Conservation (phyloP, 2,113 vertebrate species). For the Gymnobelideus leadbeateri region DNA sequence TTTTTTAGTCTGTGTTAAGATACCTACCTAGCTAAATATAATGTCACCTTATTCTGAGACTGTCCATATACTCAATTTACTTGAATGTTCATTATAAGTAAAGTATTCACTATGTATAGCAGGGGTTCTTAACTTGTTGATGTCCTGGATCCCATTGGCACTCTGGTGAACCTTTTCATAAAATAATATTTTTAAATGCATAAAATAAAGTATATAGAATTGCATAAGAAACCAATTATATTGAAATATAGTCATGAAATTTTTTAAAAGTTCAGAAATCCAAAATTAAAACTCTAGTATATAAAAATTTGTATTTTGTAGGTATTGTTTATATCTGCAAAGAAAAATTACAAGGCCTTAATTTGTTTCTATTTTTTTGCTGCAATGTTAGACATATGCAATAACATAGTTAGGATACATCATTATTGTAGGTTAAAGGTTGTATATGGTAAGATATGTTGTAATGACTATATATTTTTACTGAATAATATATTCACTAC, state of each 20-base stretch:
- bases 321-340: conserved; percentile 90
- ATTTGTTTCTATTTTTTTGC: conserved; percentile 88
- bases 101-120: conserved; percentile 90
- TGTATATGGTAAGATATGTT: conserved; percentile 90
- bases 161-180: neutral
- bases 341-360: conserved; percentile 94
- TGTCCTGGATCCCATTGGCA: neutral
- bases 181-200: neutral
- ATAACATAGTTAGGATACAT: conserved; percentile 95
- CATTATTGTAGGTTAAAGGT: conserved; percentile 92
- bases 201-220: neutral
- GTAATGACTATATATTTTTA: conserved; percentile 95
- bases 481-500: conserved; percentile 87
- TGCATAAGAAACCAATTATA: neutral
- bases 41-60: conserved; percentile 87
- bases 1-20: neutral
- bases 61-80: conserved; percentile 86
- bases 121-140: neutral
- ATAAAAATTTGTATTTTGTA: conserved; percentile 88
- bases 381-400: conserved; percentile 93
- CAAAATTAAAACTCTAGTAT: neutral
- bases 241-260: neutral
- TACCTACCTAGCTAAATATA: conserved; percentile 86
- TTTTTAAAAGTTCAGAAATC: neutral
- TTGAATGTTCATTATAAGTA: conserved; percentile 88